Evolutionary conservation across 2,113 vertebrate genomes (phyloP).

Genomic region (Notarius lentiginosus): DNA sequence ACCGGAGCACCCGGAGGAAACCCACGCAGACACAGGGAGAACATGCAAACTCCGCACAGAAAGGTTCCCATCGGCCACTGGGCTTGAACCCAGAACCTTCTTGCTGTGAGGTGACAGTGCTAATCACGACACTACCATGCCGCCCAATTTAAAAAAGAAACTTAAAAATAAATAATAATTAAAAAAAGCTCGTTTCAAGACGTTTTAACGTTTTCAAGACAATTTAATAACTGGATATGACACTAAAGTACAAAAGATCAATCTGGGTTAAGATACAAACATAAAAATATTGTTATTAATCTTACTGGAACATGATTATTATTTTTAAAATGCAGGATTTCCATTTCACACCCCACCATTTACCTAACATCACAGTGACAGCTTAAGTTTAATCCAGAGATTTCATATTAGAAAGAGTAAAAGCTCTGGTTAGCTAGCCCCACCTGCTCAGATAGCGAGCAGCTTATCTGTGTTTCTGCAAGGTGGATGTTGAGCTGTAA

Average conservation of each 20-base stretch:
- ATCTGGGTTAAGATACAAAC: not conserved
- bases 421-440: not conserved
- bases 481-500: not conserved
- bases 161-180: too few relatives aligned
- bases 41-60: too few relatives aligned
- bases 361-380: not conserved
- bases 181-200: too few relatives aligned
- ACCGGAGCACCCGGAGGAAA: too few relatives aligned
- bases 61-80: too few relatives aligned
- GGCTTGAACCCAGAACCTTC: too few relatives aligned
- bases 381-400: not conserved
- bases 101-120: too few relatives aligned
- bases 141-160: too few relatives aligned
- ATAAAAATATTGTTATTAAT: not conserved
- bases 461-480: not conserved
- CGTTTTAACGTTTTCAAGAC: not conserved
- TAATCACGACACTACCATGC: too few relatives aligned
- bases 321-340: not conserved
- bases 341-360: not conserved
- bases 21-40: too few relatives aligned
- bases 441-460: not conserved
- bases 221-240: not conserved
- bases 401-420: not conserved
- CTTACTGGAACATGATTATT: not conserved
- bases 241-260: not conserved